These are phyloP conservation scores for Himantopus leucocephalus DNA, from an alignment of 2,113 vertebrate species.

Conservation along the genomic window DNA sequence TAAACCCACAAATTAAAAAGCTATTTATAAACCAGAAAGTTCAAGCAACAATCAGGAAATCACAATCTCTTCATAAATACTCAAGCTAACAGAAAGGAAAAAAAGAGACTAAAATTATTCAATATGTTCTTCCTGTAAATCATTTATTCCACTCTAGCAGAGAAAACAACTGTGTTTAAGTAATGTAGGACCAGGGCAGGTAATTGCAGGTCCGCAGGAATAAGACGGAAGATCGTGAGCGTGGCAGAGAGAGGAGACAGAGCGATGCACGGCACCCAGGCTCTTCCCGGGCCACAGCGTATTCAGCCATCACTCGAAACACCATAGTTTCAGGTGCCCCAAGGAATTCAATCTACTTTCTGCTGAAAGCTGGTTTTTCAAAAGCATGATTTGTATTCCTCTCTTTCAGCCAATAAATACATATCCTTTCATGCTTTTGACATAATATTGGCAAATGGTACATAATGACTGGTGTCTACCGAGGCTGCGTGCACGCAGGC, in stretches of 20 bases:
- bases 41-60: neutral
- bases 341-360: neutral
- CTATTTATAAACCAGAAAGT: neutral
- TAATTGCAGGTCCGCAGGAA: neutral
- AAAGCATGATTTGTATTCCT: neutral
- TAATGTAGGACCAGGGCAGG: neutral
- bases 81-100: neutral
- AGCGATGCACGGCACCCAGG: rapidly evolving
- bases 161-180: neutral
- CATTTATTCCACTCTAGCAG: neutral
- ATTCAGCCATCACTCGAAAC: neutral
- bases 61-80: neutral
- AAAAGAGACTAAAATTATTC: neutral
- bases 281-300: neutral
- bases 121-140: neutral
- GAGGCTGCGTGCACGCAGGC: rapidly evolving
- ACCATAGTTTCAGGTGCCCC: neutral
- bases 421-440: neutral
- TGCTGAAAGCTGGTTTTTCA: neutral
- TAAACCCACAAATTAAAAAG: neutral
- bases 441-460: neutral
- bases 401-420: neutral
- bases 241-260: neutral
- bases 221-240: neutral
- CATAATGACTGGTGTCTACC: neutral